Conservation (phyloP, 2,797 vertebrate genomes). For the Oryzias sinensis region DNA sequence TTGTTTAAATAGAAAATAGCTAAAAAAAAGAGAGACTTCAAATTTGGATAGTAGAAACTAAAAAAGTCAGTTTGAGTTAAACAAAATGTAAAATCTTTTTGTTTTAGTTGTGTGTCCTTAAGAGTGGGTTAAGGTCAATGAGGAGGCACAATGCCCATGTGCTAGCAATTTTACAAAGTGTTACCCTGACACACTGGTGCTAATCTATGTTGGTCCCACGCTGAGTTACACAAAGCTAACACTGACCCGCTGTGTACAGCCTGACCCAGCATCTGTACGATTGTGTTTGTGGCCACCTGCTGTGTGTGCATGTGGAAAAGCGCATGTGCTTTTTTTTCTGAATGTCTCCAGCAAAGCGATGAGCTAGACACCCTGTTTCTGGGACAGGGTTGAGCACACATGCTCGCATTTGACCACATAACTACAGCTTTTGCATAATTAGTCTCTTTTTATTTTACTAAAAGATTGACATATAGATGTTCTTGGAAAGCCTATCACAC, state of each 20-base stretch:
- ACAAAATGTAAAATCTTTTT: slow-evolving; percentile 8
- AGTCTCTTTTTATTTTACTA: too few species aligned
- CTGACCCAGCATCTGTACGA: slow-evolving; percentile 66
- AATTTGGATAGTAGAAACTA: too few species aligned
- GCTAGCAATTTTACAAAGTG: slow-evolving; percentile 50
- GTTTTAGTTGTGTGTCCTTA: slow-evolving; percentile 15
- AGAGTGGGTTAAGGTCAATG: slow-evolving; percentile 43
- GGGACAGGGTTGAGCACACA: too few species aligned
- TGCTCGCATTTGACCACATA: too few species aligned
- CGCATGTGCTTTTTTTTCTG: slow-evolving; percentile 4
- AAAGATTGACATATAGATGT: too few species aligned
- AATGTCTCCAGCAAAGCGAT: slow-evolving; percentile 28
- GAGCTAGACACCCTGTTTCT: slow-evolving; percentile 36
- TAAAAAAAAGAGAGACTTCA: too few species aligned
- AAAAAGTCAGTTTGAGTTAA: too few species aligned
- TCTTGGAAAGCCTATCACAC: too few species aligned
- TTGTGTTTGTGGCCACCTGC: slow-evolving; percentile 59
- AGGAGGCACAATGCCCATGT: slow-evolving; percentile 53
- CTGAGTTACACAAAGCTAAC: slow-evolving; percentile 60
- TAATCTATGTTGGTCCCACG: slow-evolving; percentile 60
- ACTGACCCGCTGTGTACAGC: slow-evolving; percentile 64
- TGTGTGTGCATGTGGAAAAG: slow-evolving; percentile 26
- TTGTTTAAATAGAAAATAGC: too few species aligned
- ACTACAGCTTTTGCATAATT: too few species aligned
- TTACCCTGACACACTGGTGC: slow-evolving; percentile 58